A percentile compares a stretch with the other conserved stretches of the same genome.
Conservation (phyloP, 2,113 vertebrate genomes). For the Lasiurus cinereus region DNA sequence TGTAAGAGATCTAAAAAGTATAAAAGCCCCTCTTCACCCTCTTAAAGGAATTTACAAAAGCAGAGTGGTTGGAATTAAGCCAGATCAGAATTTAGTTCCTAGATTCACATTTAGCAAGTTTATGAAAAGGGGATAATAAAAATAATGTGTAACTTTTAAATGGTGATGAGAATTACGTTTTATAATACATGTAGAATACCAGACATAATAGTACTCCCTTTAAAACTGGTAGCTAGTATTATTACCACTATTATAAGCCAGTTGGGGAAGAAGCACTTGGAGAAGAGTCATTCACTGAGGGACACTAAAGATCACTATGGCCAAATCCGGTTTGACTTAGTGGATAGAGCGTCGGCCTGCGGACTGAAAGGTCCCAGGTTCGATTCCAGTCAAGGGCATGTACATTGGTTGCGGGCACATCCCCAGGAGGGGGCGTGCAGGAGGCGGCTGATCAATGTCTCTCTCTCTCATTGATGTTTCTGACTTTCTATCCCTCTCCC, state of each 20-base stretch:
- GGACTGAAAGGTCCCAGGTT: too few species aligned
- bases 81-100: not conserved
- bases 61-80: not conserved
- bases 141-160: not conserved
- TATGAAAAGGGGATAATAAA: not conserved
- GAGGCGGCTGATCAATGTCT: too few species aligned
- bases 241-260: not conserved
- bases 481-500: too few species aligned
- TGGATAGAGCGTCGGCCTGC: too few species aligned
- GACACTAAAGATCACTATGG: not conserved
- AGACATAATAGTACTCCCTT: not conserved
- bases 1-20: not conserved
- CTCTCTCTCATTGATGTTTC: too few species aligned
- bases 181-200: not conserved
- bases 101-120: constrained; percentile 6
- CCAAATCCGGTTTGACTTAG: too few species aligned
- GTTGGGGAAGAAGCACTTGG: not conserved
- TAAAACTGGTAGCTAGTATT: not conserved
- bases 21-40: not conserved
- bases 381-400: too few species aligned
- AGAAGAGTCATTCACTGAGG: not conserved
- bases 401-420: too few species aligned
- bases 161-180: not conserved
- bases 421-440: too few species aligned
- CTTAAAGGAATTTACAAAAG: constrained; percentile 27